phyloP scores from a whole-genome alignment of 2,888 invertebrate genomes.

The Calameuta pallipes region DNA sequence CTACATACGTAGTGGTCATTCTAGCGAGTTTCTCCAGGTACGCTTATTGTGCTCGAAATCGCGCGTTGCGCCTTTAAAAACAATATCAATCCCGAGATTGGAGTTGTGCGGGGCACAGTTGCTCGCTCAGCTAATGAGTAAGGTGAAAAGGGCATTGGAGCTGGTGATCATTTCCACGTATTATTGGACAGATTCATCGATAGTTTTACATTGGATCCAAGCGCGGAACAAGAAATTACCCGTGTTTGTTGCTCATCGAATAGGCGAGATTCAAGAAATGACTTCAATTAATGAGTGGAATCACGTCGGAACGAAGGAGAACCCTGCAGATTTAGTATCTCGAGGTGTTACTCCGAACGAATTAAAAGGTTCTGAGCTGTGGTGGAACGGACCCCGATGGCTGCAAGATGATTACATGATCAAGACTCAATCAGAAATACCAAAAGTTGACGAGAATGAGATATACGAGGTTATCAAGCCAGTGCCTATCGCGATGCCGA shows the following conservation, averaged over 20 bases:
- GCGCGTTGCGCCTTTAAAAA: slow-evolving; percentile 42
- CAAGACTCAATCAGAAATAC: no score
- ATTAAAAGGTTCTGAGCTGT: no score
- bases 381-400: no score
- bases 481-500: no score
- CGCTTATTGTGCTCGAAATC: slow-evolving; percentile 41
- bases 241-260: slow-evolving; percentile 24
- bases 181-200: slow-evolving; percentile 41
- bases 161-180: slow-evolving; percentile 8
- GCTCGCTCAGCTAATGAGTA: slow-evolving; percentile 22
- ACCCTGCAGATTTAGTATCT: no score
- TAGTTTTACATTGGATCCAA: slow-evolving; percentile 35
- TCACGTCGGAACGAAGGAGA: no score
- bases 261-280: slow-evolving; percentile 25
- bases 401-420: no score
- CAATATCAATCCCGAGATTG: slow-evolving; percentile 34
- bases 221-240: no score
- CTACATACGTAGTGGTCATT: slow-evolving; percentile 10
- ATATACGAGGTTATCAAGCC: no score
- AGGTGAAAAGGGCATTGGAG: slow-evolving; percentile 15
- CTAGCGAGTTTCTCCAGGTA: not conserved
- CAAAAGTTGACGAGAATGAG: no score
- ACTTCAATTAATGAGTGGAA: slow-evolving; percentile 3
- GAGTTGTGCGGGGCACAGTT: slow-evolving; percentile 40
- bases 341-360: no score